A percentile compares a stretch with the other conserved stretches of the same genome.
Conservation (phyloP, 2,113 vertebrate species). For the Vombatus ursinus region DNA sequence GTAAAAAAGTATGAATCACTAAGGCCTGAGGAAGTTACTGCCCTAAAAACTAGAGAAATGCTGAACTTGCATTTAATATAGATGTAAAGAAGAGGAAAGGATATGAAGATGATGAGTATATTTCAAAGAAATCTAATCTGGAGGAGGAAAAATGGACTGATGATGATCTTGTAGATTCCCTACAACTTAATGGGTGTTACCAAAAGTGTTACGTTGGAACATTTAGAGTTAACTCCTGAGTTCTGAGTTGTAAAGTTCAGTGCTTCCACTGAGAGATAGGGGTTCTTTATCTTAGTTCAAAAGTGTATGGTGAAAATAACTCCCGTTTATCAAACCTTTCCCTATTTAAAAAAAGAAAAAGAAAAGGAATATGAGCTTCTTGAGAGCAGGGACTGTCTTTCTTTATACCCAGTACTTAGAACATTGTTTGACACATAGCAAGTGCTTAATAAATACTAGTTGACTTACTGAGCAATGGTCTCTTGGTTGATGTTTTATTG, state of each 20-base stretch:
- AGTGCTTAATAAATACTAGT: not conserved
- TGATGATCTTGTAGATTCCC: conserved; percentile 86
- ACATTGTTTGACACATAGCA: not conserved
- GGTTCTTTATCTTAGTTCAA: conserved; percentile 34
- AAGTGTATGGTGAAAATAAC: conserved; percentile 45
- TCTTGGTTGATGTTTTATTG: not conserved
- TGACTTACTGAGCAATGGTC: not conserved
- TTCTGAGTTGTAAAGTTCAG: conserved; percentile 24
- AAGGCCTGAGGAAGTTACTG: conserved; percentile 87
- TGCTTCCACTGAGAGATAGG: not conserved
- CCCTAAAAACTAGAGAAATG: conserved; percentile 91
- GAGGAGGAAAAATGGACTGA: conserved; percentile 96
- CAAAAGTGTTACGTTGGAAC: not conserved
- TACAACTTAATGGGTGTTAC: conserved; percentile 19
- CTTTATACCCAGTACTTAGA: not conserved
- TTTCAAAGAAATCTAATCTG: conserved; percentile 89
- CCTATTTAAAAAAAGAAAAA: not conserved
- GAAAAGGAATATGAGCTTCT: too few relatives aligned
- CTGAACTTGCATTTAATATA: conserved; percentile 83
- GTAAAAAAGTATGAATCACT: conserved; percentile 93
- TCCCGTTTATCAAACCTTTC: conserved; percentile 55
- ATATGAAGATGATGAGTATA: conserved; percentile 92
- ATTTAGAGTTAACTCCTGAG: not conserved
- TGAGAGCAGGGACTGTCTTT: too few relatives aligned
- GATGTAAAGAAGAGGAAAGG: conserved; percentile 92